Conservation (phyloP, 1,140 invertebrate genomes). For the Trachelipus rathkii region DNA sequence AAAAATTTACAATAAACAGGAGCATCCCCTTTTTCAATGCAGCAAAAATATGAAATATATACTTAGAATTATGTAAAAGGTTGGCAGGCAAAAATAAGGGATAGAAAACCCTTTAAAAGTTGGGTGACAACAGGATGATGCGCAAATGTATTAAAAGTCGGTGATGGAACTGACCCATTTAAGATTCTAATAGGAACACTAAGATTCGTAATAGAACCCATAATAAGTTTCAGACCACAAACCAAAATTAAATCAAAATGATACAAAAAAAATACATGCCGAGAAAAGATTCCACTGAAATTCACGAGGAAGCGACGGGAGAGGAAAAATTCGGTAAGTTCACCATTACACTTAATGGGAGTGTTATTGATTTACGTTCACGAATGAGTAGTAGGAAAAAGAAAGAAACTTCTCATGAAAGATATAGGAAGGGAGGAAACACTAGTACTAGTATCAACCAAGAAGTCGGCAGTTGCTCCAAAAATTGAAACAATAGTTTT, state of each 20-base stretch:
- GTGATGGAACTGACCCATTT: not conserved
- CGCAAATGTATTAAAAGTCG: not conserved
- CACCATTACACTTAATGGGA: constrained; percentile 11
- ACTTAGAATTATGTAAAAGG: not conserved
- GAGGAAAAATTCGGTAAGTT: not conserved
- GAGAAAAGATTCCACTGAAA: not conserved
- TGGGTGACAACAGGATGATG: not conserved
- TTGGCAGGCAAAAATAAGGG: not conserved
- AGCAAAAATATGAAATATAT: not conserved
- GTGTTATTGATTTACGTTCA: not conserved
- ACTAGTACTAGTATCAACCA: not conserved
- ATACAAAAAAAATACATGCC: not conserved
- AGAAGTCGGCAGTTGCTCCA: not conserved
- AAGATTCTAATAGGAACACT: not conserved
- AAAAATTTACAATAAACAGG: constrained; percentile 17
- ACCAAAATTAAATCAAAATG: no score
- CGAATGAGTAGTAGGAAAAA: not conserved
- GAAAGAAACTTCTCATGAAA: not conserved
- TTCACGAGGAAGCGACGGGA: constrained; percentile 2
- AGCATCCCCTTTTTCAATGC: not conserved
- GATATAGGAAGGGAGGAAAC: not conserved
- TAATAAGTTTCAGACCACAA: no score
- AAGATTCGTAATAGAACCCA: not conserved
- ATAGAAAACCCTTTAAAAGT: no score
- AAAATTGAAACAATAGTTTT: not conserved